Conservation (phyloP, 2,888 invertebrate genomes). For the Leucoptera coffeella region DNA sequence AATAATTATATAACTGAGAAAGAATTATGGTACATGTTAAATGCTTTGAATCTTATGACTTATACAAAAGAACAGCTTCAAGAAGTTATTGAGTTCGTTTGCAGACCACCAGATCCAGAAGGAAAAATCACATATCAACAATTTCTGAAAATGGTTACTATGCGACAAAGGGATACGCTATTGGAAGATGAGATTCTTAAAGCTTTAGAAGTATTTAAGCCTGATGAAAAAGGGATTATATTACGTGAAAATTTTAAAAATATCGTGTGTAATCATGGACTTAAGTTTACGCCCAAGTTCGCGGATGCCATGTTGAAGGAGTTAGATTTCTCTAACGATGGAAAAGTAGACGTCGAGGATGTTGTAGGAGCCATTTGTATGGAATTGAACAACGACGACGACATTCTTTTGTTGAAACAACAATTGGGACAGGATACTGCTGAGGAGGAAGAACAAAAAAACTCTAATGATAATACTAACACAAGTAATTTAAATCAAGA, state of each 20-base stretch:
- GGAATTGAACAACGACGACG: conserved; percentile 34
- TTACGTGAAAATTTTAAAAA: conserved; percentile 28
- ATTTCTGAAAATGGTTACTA: conserved; percentile 31
- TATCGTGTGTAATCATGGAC: conserved; percentile 19
- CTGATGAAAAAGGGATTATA: conserved; percentile 18
- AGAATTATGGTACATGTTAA: conserved; percentile 34
- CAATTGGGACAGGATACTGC: no score
- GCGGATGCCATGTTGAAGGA: conserved; percentile 32
- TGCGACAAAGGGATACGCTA: conserved; percentile 25
- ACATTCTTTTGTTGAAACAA: no score
- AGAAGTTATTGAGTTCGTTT: conserved; percentile 27
- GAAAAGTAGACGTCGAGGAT: conserved; percentile 34
- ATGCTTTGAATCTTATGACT: conserved; percentile 26
- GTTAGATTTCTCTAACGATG: conserved; percentile 34
- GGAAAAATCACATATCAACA: conserved; percentile 31
- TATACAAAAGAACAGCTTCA: conserved; percentile 30
- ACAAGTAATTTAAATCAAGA: no score
- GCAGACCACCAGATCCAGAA: conserved; percentile 26
- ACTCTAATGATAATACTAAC: no score
- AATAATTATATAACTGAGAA: conserved; percentile 29
- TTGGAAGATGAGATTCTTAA: conserved; percentile 29
- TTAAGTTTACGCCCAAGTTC: conserved; percentile 20
- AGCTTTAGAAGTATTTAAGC: conserved; percentile 26
- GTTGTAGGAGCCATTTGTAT: conserved; percentile 37
- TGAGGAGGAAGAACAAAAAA: no score